Base-by-base conservation (phyloP, 2,888 invertebrate species). In the Pyrgus malvae region DNA sequence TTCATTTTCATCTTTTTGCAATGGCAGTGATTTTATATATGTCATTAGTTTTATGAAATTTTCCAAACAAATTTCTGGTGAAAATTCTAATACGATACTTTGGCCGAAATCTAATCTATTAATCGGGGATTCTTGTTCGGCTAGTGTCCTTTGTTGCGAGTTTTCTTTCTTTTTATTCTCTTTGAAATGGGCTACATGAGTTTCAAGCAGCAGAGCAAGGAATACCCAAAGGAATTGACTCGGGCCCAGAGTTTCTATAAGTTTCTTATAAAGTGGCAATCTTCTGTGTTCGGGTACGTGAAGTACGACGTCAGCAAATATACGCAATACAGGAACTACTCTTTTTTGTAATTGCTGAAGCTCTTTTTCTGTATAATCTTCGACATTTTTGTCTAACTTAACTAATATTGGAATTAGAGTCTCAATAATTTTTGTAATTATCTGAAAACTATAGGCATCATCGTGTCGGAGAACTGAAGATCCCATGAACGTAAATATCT, bases 401-500 rank as follows among this genome's bases (percentile, higher is more conserved):
- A 95, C 91, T 29, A 99, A 85, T 56, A 97, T 95, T 0, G 99
- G 98, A 59, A 99, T 93, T 23, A 99, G 92, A 0, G 96, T 96
- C 68, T 97, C 96, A 12, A 99, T 94, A 3, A 98, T 97, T 73
- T 95, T 95, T 0, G 94, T 93, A 50, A 99, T 98, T 17, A 99
- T 95, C 79, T 98, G 97, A 76, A 98, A 97, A 72, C 97, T 98
- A 80, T 98, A 98, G 0, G 96, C 95, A 70, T 99, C 98, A 74
- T 99, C 99, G 66, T 98, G 97, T 7, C 98, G 92, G 1, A 99
- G 90, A 7, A 99, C 94, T 0, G 97, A 97, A 0, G 96, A 96
- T 0, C 99, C 99, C 94, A 99, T 98, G 73, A 99, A 99, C 0
- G 99, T 98, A 76, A 99, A 99, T 66, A 99, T 96, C 16, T 97